phyloP scores from a whole-genome alignment of 2,888 invertebrate genomes.

The Phyllotreta striolata region DNA sequence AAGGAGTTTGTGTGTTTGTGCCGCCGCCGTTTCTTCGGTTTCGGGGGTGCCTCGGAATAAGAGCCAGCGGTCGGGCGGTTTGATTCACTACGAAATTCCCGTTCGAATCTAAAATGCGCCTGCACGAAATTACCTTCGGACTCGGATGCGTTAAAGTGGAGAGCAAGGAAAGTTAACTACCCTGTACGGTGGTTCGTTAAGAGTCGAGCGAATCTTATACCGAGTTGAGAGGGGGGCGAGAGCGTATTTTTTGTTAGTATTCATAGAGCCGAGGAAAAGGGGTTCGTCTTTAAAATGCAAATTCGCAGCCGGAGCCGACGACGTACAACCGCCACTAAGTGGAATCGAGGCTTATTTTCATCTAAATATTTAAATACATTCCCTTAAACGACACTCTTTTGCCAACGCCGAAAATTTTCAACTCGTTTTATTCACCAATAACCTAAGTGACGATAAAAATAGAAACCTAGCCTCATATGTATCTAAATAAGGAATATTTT shows the following conservation, averaged over 20 bases:
- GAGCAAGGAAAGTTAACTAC: no score
- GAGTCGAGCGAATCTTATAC: no score
- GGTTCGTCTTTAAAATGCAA: slow-evolving; percentile 44
- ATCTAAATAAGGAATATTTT: no score
- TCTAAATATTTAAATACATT: slow-evolving; percentile 29
- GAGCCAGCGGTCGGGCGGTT: neutral
- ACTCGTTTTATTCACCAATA: neutral
- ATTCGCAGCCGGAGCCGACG: slow-evolving; percentile 33
- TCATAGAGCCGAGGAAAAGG: slow-evolving; percentile 42
- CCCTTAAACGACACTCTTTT: slow-evolving; percentile 13
- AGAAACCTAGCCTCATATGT: no score
- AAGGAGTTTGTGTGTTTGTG: slow-evolving; percentile 27
- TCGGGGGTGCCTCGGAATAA: neutral
- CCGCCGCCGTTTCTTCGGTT: slow-evolving; percentile 19
- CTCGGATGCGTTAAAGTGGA: no score
- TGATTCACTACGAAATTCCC: no score
- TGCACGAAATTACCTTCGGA: no score
- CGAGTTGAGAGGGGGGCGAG: slow-evolving; percentile 52
- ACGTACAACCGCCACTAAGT: slow-evolving; percentile 34
- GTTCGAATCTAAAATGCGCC: no score
- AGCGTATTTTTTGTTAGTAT: slow-evolving; percentile 47
- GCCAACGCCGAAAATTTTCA: slow-evolving; percentile 7
- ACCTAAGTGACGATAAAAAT: no score
- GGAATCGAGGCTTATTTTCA: slow-evolving; percentile 31
- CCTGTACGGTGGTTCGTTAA: no score